Conservation (phyloP, 2,888 invertebrate genomes). For the Leucophora obtusa region DNA sequence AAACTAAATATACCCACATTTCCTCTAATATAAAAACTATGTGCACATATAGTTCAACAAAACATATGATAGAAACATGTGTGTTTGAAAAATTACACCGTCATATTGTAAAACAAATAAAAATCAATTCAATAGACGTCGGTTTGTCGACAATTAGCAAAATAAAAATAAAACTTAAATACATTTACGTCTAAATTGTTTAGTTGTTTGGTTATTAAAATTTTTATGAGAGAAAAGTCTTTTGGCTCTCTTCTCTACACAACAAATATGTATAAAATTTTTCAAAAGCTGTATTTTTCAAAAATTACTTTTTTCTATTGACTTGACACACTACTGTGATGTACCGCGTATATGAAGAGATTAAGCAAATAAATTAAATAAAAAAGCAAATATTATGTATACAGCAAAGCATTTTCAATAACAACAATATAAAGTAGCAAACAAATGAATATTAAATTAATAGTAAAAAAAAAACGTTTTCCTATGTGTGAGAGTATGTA, state of each 20-base stretch:
- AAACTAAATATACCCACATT: no score
- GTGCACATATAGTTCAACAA: background rate
- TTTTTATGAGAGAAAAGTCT: background rate
- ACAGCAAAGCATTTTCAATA: background rate
- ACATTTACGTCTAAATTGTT: background rate
- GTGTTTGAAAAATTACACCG: conserved; percentile 1
- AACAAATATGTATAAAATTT: background rate
- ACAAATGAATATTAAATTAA: background rate
- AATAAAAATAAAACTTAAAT: background rate
- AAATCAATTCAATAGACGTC: conserved; percentile 34
- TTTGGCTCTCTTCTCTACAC: background rate
- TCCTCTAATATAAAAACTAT: no score
- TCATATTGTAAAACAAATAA: conserved; percentile 8
- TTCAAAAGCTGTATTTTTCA: no score
- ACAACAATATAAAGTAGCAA: background rate
- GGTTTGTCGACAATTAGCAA: conserved; percentile 5
- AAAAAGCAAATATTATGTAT: background rate
- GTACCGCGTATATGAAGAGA: background rate
- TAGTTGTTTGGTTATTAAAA: background rate
- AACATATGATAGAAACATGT: conserved; percentile 13
- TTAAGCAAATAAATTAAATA: background rate
- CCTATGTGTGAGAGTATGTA: no score
- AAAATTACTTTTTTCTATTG: no score
- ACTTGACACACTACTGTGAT: no score
- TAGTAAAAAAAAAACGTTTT: background rate